A percentile compares a stretch with the other conserved stretches of the same genome.
Conservation (phyloP, 2,888 invertebrate species). For the Zele albiditarsus region DNA sequence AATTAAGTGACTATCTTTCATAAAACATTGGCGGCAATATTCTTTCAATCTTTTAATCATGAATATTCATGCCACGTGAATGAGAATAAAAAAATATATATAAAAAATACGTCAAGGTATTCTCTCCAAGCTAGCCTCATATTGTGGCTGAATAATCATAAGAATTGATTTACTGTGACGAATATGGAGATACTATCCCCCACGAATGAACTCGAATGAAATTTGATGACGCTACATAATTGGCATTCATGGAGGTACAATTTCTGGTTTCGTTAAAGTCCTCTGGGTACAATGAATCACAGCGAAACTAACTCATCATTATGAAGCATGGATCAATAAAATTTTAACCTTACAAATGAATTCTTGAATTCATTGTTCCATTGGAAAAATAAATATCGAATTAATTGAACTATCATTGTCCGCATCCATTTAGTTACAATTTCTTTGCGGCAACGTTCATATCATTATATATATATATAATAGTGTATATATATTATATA, state of each 20-base stretch:
- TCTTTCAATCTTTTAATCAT: too few relatives aligned
- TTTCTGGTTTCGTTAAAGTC: conserved; percentile 50
- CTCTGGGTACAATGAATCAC: conserved; percentile 54
- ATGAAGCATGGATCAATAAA: conserved; percentile 10
- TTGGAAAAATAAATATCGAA: too few relatives aligned
- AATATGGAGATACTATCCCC: neutral
- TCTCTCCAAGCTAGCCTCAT: too few relatives aligned
- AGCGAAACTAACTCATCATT: conserved; percentile 51
- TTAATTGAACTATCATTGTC: too few relatives aligned
- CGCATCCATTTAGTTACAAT: neutral
- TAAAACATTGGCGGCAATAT: too few relatives aligned
- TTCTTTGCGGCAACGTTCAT: neutral
- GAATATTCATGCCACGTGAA: too few relatives aligned
- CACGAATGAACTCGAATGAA: conserved; percentile 46
- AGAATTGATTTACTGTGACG: neutral
- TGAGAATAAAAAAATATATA: too few relatives aligned
- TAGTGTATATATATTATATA: too few relatives aligned
- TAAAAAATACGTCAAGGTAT: too few relatives aligned
- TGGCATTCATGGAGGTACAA: conserved; percentile 59
- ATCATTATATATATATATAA: neutral
- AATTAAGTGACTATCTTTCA: too few relatives aligned
- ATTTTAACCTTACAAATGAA: neutral
- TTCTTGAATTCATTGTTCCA: too few relatives aligned
- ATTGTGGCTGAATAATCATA: neutral
- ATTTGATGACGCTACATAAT: conserved; percentile 59